Conservation (phyloP, 1,140 invertebrate genomes). For the Vanessa atalanta region DNA sequence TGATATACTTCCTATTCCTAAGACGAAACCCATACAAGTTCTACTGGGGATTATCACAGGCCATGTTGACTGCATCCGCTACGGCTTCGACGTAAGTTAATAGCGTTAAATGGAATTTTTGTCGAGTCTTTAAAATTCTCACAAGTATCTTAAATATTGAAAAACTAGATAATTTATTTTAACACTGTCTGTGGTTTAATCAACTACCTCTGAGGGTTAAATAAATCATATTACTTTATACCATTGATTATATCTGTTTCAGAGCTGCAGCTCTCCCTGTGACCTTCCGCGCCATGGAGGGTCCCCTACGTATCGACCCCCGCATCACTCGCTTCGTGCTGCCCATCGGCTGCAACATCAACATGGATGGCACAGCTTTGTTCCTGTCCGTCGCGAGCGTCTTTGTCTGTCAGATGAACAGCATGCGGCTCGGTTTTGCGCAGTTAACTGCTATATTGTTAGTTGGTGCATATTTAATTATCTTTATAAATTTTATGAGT, state of each 20-base stretch:
- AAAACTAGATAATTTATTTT: too few relatives aligned
- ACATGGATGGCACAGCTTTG: slow-evolving; percentile 97
- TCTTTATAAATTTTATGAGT: too few relatives aligned
- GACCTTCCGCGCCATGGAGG: slow-evolving; percentile 96
- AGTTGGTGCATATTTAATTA: slow-evolving; percentile 62
- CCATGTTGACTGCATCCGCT: slow-evolving; percentile 94
- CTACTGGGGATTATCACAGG: slow-evolving; percentile 90
- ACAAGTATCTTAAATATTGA: too few relatives aligned
- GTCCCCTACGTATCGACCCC: slow-evolving; percentile 93
- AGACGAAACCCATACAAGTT: slow-evolving; percentile 94
- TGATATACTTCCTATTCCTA: slow-evolving; percentile 92
- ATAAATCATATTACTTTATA: too few relatives aligned
- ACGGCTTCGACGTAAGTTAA: slow-evolving; percentile 93
- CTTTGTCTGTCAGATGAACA: slow-evolving; percentile 96
- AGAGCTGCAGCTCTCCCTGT: slow-evolving; percentile 97
- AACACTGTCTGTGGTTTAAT: too few relatives aligned
- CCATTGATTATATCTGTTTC: slow-evolving; percentile 21
- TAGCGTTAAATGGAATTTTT: background rate
- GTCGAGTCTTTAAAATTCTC: background rate
- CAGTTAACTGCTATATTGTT: slow-evolving; percentile 91
- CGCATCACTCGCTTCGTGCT: slow-evolving; percentile 95
- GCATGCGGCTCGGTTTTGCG: slow-evolving; percentile 88
- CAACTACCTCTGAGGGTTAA: too few relatives aligned
- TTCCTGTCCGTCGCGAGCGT: slow-evolving; percentile 94
- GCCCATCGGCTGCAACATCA: slow-evolving; percentile 95